Base-by-base conservation (phyloP, 1,140 invertebrate genomes). In the Cataglyphis hispanica region DNA sequence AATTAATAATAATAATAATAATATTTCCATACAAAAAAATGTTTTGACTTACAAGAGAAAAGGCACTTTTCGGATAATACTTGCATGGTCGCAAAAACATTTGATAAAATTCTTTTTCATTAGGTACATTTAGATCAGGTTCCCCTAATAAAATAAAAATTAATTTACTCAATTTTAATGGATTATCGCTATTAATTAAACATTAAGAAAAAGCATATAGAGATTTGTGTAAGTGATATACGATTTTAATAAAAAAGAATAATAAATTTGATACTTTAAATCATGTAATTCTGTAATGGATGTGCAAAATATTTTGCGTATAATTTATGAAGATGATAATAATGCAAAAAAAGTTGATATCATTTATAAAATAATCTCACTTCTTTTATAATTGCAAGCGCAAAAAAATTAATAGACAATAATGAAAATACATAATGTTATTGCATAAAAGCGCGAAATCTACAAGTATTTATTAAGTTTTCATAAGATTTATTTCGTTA, bases 1-100 rank as follows among this genome's bases (percentile, higher is more conserved):
- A n/a, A n/a, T n/a, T n/a, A n/a, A n/a, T 50, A 50, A 50, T 19
- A 16, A 60, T 63, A 0, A 1, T 60, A 7, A 60, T 37, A 8
- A 40, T n/a, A 60, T 61, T 76, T 31, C 2, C 5, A 2, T 8
- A n/a, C 11, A 22, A 66, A 70, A 70, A n/a, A 34, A 46, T 72
- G 16, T 60, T 58, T 25, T 50, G 16, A 86, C 87, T 94, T 83
- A 94, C 94, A 75, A 94, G 46, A 80, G 93, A 91, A 66, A 94
- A 95, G 5, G 94, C 92, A 40, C 94, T 95, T 19, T 95, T 90
- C 0, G 94, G 90, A 66, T 95, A 94, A 92, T 94, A 96, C 85
- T 96, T 96, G 72, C 94, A 95, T 0, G 94, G 92, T 56, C 95
- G 91, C 22, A 96, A 85, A 76, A 95, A 96, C 64, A 90, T 93